A percentile compares a stretch with the other conserved stretches of the same genome.
Conservation (phyloP, 2,888 invertebrate species). For the Xanthia togata region DNA sequence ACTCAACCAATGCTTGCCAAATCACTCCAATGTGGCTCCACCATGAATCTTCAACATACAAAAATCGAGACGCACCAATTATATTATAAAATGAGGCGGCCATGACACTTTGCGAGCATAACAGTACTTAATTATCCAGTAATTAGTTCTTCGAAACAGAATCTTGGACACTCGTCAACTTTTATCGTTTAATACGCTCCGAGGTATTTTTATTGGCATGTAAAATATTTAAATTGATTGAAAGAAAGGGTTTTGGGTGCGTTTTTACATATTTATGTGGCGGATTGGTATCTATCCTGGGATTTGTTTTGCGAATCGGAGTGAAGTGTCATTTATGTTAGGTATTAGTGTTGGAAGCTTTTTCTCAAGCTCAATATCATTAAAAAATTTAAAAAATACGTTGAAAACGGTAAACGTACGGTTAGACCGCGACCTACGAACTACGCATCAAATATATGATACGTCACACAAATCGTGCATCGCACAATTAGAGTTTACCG, state of each 20-base stretch:
- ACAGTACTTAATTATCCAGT: slow-evolving; percentile 66
- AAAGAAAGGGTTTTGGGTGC: slow-evolving; percentile 13
- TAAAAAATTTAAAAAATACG: too few relatives aligned
- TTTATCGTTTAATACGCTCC: slow-evolving; percentile 51
- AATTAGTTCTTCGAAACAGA: slow-evolving; percentile 61
- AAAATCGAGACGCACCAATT: slow-evolving; percentile 50
- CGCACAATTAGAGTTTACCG: too few relatives aligned
- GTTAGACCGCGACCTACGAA: too few relatives aligned
- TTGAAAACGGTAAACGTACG: too few relatives aligned
- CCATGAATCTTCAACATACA: slow-evolving; percentile 15
- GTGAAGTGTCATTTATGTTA: too few relatives aligned
- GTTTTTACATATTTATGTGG: slow-evolving; percentile 21
- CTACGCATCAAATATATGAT: too few relatives aligned
- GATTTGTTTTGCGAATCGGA: neutral
- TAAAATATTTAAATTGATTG: slow-evolving; percentile 31
- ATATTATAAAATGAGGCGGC: slow-evolving; percentile 46
- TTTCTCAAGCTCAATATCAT: too few relatives aligned
- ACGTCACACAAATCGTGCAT: too few relatives aligned
- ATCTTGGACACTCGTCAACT: slow-evolving; percentile 33
- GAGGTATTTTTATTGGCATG: slow-evolving; percentile 58
- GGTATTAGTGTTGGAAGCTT: too few relatives aligned
- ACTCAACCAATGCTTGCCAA: neutral
- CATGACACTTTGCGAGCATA: slow-evolving; percentile 60
- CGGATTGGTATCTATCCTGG: neutral
- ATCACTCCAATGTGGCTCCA: neutral